Evolutionary conservation across 1,140 invertebrate genomes (phyloP).

Genomic region (Drosophila subpulchrella): DNA sequence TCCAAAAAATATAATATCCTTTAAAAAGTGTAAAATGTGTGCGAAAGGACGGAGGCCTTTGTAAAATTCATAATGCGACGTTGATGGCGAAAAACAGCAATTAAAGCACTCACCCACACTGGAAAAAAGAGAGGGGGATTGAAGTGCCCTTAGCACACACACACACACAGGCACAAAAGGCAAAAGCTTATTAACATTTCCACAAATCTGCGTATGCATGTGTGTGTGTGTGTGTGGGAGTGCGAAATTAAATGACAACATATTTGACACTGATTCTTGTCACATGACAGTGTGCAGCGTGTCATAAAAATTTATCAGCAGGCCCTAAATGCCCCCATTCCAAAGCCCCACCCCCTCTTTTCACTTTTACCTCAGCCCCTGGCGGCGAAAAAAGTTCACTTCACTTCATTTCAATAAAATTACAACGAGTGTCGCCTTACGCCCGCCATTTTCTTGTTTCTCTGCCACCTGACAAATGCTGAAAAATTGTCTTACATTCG

Average conservation of each 20-base stretch:
- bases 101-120: constrained; percentile 50
- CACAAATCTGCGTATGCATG: constrained; percentile 67
- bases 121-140: constrained; percentile 6
- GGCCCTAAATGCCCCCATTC: constrained; percentile 52
- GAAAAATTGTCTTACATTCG: constrained; percentile 44
- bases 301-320: constrained; percentile 80
- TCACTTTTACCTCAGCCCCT: constrained; percentile 3
- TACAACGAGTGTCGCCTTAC: constrained; percentile 34
- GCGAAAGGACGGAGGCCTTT: constrained; percentile 41
- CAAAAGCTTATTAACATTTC: constrained; percentile 78
- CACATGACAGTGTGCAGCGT: constrained; percentile 68
- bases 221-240: constrained; percentile 41
- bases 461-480: constrained; percentile 48
- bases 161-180: constrained; percentile 40
- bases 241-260: constrained; percentile 83
- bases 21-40: constrained; percentile 33
- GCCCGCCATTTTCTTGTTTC: neutral
- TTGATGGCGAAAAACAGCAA: constrained; percentile 65
- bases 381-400: constrained; percentile 31
- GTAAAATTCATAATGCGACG: constrained; percentile 72
- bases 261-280: constrained; percentile 83
- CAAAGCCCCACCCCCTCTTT: neutral
- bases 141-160: constrained; percentile 28
- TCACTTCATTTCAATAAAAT: constrained; percentile 68
- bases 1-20: neutral